Base-by-base conservation (phyloP, 2,113 vertebrate species). In the Equus quagga region DNA sequence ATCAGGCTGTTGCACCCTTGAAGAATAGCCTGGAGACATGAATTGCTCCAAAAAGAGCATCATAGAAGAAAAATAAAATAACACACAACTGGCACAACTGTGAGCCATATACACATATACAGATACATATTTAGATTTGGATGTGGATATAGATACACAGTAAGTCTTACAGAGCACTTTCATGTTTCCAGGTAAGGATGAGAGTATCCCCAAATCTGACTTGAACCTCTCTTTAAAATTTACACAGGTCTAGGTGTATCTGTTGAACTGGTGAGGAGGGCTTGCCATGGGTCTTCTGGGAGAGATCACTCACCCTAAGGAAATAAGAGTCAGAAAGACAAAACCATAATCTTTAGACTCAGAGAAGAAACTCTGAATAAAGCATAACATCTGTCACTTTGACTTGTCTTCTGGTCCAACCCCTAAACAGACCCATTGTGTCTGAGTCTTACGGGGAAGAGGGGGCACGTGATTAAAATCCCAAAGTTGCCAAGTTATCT, bases 221-320 rank as follows among this genome's bases (percentile, higher is more conserved):
- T 75, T 93, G 19, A 75, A 72, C 11, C n/a, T 91, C n/a, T 41
- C 5, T 79, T 67, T 91, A 94, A 84, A 96, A 80, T 73, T 75
- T 85, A 78, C 23, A 51, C 31, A 75, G 28, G 9, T 54, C 11
- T 73, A 82, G 14, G 62, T 33, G 21, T 85, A 78, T 67, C 67
- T 86, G 73, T 60, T 90, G 33, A 90, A 89, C 56, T 67, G 73
- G 15, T 83, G 80, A 79, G 24, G 41, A 67, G 46, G 21, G 17
- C 24, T 17, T 72, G 67, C 4, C 60, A 94, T 46, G 15, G 46
- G 33, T 86, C n/a, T 91, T 89, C 36, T 69, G 85, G 31, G 51
- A 93, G 49, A 83, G 18, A 88, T 28, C 8, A 75, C 44, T 84
- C 31, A 81, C 49, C 62, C 21, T 65, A 88, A 65, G 33, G 31